These are phyloP conservation scores for Gisinianus flammeolus DNA, from an alignment of 2,888 invertebrate genomes.

Conservation along the genomic window DNA sequence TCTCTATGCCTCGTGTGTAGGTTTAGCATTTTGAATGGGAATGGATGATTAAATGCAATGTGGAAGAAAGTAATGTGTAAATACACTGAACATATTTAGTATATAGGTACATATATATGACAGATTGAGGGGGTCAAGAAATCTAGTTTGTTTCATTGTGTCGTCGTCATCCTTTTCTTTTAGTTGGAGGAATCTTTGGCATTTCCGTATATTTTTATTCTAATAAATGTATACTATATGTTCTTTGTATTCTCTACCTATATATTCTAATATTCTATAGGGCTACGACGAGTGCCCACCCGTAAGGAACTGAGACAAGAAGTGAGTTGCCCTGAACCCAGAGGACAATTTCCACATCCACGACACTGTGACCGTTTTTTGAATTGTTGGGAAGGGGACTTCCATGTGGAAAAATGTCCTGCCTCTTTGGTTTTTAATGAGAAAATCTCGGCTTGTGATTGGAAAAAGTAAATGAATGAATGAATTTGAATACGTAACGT, in stretches of 20 bases:
- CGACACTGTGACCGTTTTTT: constrained; percentile 1
- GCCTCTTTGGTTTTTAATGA: constrained; percentile 4
- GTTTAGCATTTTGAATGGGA: no score
- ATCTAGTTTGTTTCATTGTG: not conserved
- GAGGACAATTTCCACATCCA: constrained; percentile 21
- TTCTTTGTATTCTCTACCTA: not conserved
- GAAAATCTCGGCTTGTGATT: constrained; percentile 20
- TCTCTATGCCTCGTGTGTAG: no score
- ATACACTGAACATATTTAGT: not conserved
- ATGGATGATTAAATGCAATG: no score
- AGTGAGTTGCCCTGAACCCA: constrained; percentile 11
- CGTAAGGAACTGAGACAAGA: not conserved
- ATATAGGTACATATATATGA: not conserved
- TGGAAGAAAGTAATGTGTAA: not conserved
- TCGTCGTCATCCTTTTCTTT: not conserved
- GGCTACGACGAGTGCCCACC: not conserved
- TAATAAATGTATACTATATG: not conserved
- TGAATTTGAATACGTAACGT: no score
- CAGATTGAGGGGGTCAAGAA: not conserved
- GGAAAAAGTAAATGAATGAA: constrained; percentile 5
- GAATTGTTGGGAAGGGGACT: constrained; percentile 19
- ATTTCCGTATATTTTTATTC: not conserved
- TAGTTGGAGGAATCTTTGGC: not conserved
- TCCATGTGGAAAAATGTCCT: constrained; percentile 6
- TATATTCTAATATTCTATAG: not conserved